Base-by-base conservation (phyloP, 2,888 invertebrate genomes). In the Polydesmus complanatus region DNA sequence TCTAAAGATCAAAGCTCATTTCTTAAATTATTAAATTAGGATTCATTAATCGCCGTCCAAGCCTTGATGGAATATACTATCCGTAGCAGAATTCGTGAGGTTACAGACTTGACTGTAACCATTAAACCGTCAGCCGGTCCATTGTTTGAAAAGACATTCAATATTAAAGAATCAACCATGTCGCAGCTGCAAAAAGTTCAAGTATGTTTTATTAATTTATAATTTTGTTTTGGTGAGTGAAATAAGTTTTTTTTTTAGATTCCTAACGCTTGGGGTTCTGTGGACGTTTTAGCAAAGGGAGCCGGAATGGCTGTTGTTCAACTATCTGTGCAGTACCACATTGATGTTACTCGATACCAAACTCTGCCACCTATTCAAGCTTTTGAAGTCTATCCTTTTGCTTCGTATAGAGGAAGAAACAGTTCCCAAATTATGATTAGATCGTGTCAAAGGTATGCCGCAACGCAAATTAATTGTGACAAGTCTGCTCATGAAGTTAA, bases 291-390 rank as follows among this genome's bases (percentile, higher is more conserved):
- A 68, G 93, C 90, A 0, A 86, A 85, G 71, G 96, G 95, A 65
- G 88, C 90, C 2, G 95, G 95, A n/a, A 88, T 88, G 75, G 93
- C 94, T 2, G 84, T 95, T 69, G 79, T 95, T 66, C 94, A 95
- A 78, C 85, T 95, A 84, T 85, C 88, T 47, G 89, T 90, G 26
- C 87, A 89, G 72, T 93, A 92, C 77, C 91, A 91, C 76, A 90
- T 93, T 57, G 92, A 92, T 73, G 83, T 84, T 67, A 79, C 80
- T 58, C 81, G 83, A 71, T 90, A 88, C 79, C 88, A 90, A 75
- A 91, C 90, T 0, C 78, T 81, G 68, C 93, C 93, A 49, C 91
- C 93, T 0, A 77, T 83, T 26, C 78, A 75, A 52, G 83, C 91
- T n/a, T 96, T 94, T 75, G 81, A 83, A 64, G 78, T 96, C 61